Percentiles rank a stretch among this genome's conserved stretches.
Conservation (phyloP, 2,113 vertebrate species). For the Tapirus terrestris region DNA sequence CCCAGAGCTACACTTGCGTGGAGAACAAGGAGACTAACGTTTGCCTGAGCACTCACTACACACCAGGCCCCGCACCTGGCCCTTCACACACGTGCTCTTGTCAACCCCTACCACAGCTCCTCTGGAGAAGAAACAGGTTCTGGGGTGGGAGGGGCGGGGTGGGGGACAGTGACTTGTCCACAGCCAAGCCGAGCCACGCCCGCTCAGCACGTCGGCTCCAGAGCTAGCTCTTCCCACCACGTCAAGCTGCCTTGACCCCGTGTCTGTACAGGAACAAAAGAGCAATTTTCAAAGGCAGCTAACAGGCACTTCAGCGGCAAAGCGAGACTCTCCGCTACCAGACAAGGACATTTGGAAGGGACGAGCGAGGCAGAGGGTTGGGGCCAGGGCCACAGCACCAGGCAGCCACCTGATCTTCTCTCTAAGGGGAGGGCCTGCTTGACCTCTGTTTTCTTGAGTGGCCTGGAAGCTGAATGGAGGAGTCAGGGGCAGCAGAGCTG, state of each 20-base stretch:
- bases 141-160: rapidly evolving
- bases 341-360: not conserved
- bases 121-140: not conserved
- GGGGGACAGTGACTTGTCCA: not conserved
- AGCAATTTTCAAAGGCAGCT: not conserved
- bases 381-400: not conserved
- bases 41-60: not conserved
- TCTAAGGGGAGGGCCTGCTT: not conserved
- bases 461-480: rapidly evolving
- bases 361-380: not conserved
- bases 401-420: not conserved
- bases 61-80: not conserved
- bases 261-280: not conserved
- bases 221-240: not conserved
- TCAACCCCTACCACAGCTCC: not conserved
- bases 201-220: not conserved
- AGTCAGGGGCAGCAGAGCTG: not conserved
- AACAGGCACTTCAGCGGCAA: not conserved
- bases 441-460: not conserved
- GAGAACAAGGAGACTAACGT: not conserved
- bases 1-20: not conserved
- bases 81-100: not conserved
- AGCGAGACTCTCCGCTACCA: no score
- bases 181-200: not conserved
- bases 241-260: not conserved